A percentile compares a stretch with the other conserved stretches of the same genome.
Conservation (phyloP, 2,113 vertebrate genomes). For the Rutilus rutilus region DNA sequence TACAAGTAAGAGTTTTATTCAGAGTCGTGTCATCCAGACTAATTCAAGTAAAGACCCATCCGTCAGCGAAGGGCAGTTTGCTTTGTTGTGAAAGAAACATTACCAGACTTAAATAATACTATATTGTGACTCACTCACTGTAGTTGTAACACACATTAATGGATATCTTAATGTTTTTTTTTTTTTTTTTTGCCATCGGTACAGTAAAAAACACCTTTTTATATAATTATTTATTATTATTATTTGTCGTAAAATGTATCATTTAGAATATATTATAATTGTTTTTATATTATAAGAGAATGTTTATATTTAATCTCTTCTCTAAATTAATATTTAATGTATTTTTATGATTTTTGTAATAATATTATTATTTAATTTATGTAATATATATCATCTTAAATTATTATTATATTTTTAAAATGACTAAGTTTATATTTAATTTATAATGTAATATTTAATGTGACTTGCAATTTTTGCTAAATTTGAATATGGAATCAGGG, state of each 20-base stretch:
- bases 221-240: too few species aligned
- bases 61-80: not conserved
- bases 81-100: constrained; percentile 32
- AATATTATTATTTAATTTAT: too few species aligned
- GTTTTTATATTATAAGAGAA: too few species aligned
- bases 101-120: not conserved
- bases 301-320: too few species aligned
- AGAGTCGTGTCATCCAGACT: constrained; percentile 20
- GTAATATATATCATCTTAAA: too few species aligned
- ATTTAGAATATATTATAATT: too few species aligned
- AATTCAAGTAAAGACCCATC: constrained; percentile 23
- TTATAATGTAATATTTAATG: not conserved
- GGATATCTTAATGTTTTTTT: not conserved
- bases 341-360: too few species aligned
- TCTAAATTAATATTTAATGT: too few species aligned
- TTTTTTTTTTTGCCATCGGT: not conserved
- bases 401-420: too few species aligned
- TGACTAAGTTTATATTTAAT: not conserved
- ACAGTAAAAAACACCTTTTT: too few species aligned
- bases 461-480: not conserved
- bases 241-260: too few species aligned
- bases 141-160: not conserved
- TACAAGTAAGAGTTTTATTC: constrained; percentile 28
- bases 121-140: not conserved
- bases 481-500: not conserved